Evolutionary conservation across 2,797 vertebrate genomes (phyloP), one percentile per base, ranked within the genome.

Genomic region (Parauchenoglanis ngamensis): DNA sequence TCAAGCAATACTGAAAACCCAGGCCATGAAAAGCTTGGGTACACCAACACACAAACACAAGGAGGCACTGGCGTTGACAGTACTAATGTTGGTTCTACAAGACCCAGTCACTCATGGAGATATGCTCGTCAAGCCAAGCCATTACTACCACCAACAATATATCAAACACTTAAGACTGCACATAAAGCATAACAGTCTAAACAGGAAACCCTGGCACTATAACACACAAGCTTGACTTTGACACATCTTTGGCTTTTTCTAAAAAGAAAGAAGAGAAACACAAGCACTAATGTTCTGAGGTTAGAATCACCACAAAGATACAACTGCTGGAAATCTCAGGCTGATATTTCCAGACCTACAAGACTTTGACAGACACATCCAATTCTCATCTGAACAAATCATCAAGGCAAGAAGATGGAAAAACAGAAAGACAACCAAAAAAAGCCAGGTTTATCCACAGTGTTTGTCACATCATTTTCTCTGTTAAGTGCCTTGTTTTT

Each of bases 221-320:
- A 46, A 88, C 73, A 82, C 83, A 44, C 44, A 84, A 86, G 78
- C 40, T 80, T 54, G 83, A 85, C 83, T 73, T 85, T 61, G 80
- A 90, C 87, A 84, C 87, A 84, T 89, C 90, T 91, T 93, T 93
- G 91, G 92, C 89, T 91, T 89, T 80, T 49, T 79, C 4, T 61
- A n/a, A 35, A n/a, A 68, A 61, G 61, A 85, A 46, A 54, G 40
- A 73, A 54, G 35, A 75, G 84, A 77, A 77, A 88, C 84, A 35
- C 79, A 86, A 82, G 19, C 67, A 70, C 59, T 78, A 61, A 88
- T 54, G 75, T 76, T 82, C 67, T 56, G 87, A 88, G 86, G 82
- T 89, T 89, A 40, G 70, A 28, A 75, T 65, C 63, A 86, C 72
- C 46, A 83, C 61, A 52, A 57, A 70, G 25, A 87, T 49, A 87